Evolutionary conservation across 1,140 invertebrate species (phyloP).

Genomic region (Brachionus asplanchnoidis): DNA sequence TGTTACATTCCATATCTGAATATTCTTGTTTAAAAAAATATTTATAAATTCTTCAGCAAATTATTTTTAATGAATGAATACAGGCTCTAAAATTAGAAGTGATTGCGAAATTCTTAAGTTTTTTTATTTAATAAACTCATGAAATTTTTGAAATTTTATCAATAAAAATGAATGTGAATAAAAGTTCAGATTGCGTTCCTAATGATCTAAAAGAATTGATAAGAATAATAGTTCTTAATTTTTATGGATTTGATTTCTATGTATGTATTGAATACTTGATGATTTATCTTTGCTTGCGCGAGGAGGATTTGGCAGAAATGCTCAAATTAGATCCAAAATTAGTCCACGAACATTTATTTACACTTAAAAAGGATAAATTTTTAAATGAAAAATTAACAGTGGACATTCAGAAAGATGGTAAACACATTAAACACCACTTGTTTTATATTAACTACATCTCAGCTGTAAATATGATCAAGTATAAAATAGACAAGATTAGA

Average conservation of each 20-base stretch:
- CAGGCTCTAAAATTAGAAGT: no score
- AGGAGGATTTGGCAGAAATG: slow-evolving; percentile 8
- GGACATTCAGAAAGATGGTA: background rate
- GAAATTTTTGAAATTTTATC: background rate
- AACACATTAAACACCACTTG: background rate
- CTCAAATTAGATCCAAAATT: slow-evolving; percentile 12
- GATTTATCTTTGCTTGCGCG: background rate
- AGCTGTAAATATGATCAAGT: slow-evolving; percentile 25
- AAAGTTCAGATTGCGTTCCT: background rate
- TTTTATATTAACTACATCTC: slow-evolving; percentile 3
- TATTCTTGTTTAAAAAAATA: no score
- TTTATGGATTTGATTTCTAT: slow-evolving; percentile 15
- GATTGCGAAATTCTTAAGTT: no score
- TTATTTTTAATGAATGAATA: no score
- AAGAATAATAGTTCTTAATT: background rate
- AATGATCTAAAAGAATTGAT: background rate
- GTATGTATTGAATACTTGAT: slow-evolving; percentile 11
- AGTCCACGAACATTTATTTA: background rate
- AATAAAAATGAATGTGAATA: background rate
- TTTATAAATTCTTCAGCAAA: no score
- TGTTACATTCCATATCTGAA: no score
- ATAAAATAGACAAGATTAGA: slow-evolving; percentile 23
- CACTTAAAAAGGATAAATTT: slow-evolving; percentile 15
- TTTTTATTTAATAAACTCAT: background rate
- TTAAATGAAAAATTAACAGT: slow-evolving; percentile 18